Base-by-base conservation (phyloP, 2,888 invertebrate species). In the Tyria jacobaeae region DNA sequence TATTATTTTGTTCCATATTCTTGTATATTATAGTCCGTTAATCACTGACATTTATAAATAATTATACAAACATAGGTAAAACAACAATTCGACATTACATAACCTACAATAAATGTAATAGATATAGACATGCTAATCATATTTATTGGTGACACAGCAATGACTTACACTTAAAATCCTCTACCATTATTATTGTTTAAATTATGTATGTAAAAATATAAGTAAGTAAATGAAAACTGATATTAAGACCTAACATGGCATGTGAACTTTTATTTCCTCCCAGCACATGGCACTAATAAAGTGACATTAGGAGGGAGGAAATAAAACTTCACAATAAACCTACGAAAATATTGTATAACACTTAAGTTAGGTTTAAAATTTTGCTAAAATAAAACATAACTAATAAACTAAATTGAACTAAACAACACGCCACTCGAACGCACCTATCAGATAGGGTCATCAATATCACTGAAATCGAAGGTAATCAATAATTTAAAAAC, bases 331-430 rank as follows among this genome's bases (percentile, higher is more conserved):
- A 86, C 84, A 86, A 88, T 89, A 91, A 91, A 91, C 85, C 89
- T 91, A 92, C 85, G 82, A 91, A 90, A 91, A 90, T 90, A 92
- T 91, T 89, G 89, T 89, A 90, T 91, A 94, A 94, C 93, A 93
- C 93, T 93, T 93, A 93, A 88, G 88, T 88, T 90, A 92, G 81
- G 88, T 90, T 92, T 87, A 92, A 94, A 94, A 92, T 93, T 94
- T 94, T 91, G 90, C 93, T 93, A 93, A 94, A 94, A 93, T 92
- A 93, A 93, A 94, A 93, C 93, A 90, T 92, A 94, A 93, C 92
- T 93, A 94, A 94, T 93, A 92, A 94, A 93, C 91, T 93, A 93
- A 94, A 94, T 94, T 94, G 91, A 94, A 94, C 94, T 94, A 94
- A 93, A 93, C 89, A 94, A 93, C 93, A 92, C 90, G 84, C 90